phyloP scores from a whole-genome alignment of 1,140 invertebrate genomes.

The Lordiphosa clarofinis region DNA sequence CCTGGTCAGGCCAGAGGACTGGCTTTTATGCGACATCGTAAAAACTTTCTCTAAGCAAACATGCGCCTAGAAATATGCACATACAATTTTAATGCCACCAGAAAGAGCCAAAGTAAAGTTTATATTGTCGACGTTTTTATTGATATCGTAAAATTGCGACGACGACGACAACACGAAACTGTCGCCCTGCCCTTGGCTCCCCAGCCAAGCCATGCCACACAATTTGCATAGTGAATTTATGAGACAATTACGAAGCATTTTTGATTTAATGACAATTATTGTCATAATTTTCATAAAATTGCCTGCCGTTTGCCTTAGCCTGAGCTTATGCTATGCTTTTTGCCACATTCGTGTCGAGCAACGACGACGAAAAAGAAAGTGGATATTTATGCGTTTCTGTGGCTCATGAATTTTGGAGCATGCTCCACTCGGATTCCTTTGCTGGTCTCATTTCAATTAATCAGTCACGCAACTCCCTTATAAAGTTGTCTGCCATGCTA shows the following conservation, averaged over 20 bases:
- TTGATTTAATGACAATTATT: constrained; percentile 79
- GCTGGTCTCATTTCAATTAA: constrained; percentile 59
- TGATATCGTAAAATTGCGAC: constrained; percentile 75
- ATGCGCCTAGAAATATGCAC: constrained; percentile 66
- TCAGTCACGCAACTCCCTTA: constrained; percentile 70
- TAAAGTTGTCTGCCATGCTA: constrained; percentile 52
- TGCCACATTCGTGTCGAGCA: constrained; percentile 40
- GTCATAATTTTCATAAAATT: constrained; percentile 78
- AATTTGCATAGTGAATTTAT: constrained; percentile 79
- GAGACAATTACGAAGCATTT: constrained; percentile 77
- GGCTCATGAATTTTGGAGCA: constrained; percentile 73
- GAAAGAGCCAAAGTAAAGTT: constrained; percentile 57
- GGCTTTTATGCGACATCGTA: constrained; percentile 64
- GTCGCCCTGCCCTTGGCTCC: constrained; percentile 2
- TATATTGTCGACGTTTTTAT: constrained; percentile 78
- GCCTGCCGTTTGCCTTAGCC: constrained; percentile 36
- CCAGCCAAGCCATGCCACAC: constrained; percentile 23
- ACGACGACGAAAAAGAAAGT: constrained; percentile 12
- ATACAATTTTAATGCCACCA: constrained; percentile 50
- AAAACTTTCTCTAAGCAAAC: constrained; percentile 60
- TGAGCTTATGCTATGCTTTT: neutral
- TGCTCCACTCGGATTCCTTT: constrained; percentile 47
- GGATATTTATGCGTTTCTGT: constrained; percentile 73
- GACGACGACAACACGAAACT: constrained; percentile 55
- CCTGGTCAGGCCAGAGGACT: constrained; percentile 17